Percentiles rank a stretch among this genome's conserved stretches.
These are phyloP conservation scores for Gambusia yucatana DNA, from an alignment of 2,797 vertebrate genomes.

Conservation along the genomic window DNA sequence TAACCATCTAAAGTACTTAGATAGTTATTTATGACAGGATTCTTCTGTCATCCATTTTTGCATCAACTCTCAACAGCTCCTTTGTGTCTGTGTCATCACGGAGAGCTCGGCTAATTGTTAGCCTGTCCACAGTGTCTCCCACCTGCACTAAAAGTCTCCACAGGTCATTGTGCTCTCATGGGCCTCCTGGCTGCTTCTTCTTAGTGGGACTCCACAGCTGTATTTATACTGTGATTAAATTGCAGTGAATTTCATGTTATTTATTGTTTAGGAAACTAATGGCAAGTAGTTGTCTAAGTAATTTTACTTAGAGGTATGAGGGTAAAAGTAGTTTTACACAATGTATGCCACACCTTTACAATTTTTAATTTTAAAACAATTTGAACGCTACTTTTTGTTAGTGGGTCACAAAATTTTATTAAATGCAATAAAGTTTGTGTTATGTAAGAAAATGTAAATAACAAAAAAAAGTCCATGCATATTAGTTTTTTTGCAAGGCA, in stretches of 20 bases:
- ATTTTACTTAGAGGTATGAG: background rate
- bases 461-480: background rate
- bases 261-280: background rate
- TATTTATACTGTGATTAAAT: background rate
- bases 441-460: background rate
- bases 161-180: background rate
- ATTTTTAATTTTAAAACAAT: background rate
- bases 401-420: background rate
- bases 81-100: background rate
- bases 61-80: background rate
- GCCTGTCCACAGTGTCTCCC: background rate
- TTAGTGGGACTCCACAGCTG: background rate
- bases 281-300: background rate
- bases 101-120: background rate
- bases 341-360: background rate
- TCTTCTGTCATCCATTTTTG: background rate
- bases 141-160: background rate
- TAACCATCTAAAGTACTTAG: background rate
- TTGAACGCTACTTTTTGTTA: background rate
- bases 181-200: background rate
- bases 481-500: background rate
- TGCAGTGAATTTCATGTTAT: background rate
- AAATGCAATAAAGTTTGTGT: background rate
- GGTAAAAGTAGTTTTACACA: background rate
- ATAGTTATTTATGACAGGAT: background rate